phyloP scores from a whole-genome alignment of 2,888 invertebrate species.

The Stenodema calcarata region DNA sequence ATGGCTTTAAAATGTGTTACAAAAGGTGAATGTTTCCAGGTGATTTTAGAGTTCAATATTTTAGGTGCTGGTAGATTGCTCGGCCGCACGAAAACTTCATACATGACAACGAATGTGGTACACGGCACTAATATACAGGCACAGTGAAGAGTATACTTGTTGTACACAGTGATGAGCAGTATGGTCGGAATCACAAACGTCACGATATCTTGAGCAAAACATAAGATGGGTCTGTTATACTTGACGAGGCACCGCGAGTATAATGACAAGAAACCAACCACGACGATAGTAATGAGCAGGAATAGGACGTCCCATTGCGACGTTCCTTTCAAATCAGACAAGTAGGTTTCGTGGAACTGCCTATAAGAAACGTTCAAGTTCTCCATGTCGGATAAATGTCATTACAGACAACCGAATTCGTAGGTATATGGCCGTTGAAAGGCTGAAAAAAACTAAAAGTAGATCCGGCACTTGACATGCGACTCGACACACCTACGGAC shows the following conservation, averaged over 20 bases:
- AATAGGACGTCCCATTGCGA: conserved; percentile 33
- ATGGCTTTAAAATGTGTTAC: conserved; percentile 75
- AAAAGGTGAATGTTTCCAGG: conserved; percentile 44
- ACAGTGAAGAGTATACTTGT: background rate
- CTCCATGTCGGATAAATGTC: background rate
- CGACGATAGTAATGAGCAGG: conserved; percentile 27
- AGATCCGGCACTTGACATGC: background rate
- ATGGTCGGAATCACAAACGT: conserved; percentile 39
- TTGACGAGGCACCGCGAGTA: conserved; percentile 1
- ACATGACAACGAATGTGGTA: background rate
- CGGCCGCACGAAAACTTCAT: background rate
- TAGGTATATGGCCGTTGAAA: too few relatives aligned
- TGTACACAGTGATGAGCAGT: conserved; percentile 35
- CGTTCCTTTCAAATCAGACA: conserved; percentile 42
- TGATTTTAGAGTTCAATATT: conserved; percentile 18
- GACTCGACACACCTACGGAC: background rate
- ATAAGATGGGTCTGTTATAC: background rate
- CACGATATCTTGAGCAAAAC: conserved; percentile 40
- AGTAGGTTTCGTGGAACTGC: conserved; percentile 47
- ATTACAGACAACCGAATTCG: too few relatives aligned
- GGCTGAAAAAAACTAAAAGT: background rate
- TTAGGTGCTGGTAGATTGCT: conserved; percentile 16
- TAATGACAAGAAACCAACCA: conserved; percentile 33
- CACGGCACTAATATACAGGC: background rate
- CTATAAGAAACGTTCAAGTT: conserved; percentile 33